These are phyloP conservation scores for Agrypnia vestita DNA, from an alignment of 1,140 invertebrate genomes.

Conservation along the genomic window DNA sequence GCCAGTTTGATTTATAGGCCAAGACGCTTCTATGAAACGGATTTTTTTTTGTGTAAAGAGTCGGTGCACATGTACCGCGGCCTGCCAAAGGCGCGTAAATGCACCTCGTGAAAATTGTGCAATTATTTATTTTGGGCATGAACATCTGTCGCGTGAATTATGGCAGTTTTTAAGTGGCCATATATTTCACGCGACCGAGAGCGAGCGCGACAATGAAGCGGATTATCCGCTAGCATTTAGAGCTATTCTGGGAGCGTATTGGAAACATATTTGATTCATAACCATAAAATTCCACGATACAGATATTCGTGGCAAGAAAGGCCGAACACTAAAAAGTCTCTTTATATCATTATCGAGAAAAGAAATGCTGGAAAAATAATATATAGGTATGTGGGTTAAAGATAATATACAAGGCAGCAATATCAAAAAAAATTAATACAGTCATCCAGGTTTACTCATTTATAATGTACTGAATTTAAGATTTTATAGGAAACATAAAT, in stretches of 20 bases:
- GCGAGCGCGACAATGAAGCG: conserved; percentile 1
- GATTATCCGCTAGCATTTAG: neutral
- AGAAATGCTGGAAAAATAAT: no score
- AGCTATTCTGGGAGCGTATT: neutral
- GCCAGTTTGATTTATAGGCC: conserved; percentile 20
- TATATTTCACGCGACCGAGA: conserved; percentile 2
- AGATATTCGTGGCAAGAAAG: no score
- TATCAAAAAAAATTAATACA: no score
- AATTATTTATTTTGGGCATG: conserved; percentile 38
- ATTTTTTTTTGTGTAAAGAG: conserved; percentile 7
- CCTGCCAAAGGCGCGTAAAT: conserved; percentile 26
- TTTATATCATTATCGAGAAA: no score
- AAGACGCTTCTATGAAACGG: conserved; percentile 35
- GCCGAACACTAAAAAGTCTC: no score
- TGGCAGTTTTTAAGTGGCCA: conserved; percentile 12
- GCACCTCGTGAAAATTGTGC: conserved; percentile 24
- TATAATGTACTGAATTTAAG: no score
- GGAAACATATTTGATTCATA: neutral
- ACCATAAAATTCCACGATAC: neutral
- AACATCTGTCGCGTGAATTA: conserved; percentile 42
- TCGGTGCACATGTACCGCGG: conserved; percentile 8
- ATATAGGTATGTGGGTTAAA: no score
- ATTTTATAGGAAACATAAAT: no score
- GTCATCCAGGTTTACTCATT: no score
- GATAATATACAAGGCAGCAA: no score